Conservation (phyloP, 2,113 vertebrate genomes). For the Sialia sialis region DNA sequence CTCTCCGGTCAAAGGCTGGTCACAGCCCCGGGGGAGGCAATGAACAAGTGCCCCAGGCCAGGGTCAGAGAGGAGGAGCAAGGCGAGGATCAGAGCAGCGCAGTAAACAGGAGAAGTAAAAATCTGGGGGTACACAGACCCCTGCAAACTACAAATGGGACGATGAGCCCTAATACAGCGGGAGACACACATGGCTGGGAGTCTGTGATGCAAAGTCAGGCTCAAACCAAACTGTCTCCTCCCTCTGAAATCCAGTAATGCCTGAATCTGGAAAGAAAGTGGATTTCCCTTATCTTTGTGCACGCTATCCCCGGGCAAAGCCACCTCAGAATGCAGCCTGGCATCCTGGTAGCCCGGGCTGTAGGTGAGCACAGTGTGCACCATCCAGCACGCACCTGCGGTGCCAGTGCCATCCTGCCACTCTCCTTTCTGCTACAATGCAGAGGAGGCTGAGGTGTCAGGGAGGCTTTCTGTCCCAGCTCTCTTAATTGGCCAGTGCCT, state of each 20-base stretch:
- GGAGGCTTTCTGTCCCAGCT: neutral
- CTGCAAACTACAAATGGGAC: rapidly evolving
- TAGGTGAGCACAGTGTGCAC: too few species aligned
- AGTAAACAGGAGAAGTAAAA: neutral
- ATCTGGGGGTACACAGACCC: rapidly evolving
- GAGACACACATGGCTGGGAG: rapidly evolving
- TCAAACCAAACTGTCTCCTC: too few species aligned
- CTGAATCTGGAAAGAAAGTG: too few species aligned
- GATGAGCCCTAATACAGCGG: rapidly evolving
- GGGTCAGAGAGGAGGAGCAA: neutral
- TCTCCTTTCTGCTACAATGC: too few species aligned
- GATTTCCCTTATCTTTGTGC: too few species aligned
- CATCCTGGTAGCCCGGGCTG: too few species aligned
- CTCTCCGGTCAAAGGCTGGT: rapidly evolving
- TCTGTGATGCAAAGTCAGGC: neutral
- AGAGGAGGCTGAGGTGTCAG: too few species aligned
- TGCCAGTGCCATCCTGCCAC: too few species aligned
- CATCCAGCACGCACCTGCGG: too few species aligned
- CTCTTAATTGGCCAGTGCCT: neutral
- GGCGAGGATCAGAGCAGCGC: neutral
- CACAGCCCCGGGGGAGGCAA: rapidly evolving
- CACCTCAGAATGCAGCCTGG: too few species aligned
- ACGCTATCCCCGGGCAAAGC: too few species aligned
- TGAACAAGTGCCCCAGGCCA: neutral
- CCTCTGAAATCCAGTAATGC: too few species aligned